phyloP scores from a whole-genome alignment of 2,113 vertebrate genomes.

The Atherinomorus stipes region DNA sequence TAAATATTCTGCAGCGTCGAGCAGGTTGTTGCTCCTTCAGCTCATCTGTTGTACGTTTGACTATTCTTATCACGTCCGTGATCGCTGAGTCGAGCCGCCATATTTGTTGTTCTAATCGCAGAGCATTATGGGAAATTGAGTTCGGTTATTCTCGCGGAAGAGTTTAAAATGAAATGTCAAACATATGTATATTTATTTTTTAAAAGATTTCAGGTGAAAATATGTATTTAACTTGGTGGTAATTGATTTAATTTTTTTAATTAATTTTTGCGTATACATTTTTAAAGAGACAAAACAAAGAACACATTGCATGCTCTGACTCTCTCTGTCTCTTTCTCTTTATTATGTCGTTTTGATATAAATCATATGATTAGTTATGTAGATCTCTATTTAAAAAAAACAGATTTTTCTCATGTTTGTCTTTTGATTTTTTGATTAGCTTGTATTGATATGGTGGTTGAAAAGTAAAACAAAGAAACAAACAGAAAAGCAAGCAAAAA shows the following conservation, averaged over 20 bases:
- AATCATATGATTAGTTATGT: too few relatives aligned
- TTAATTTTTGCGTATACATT: background rate
- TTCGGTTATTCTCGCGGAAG: slow-evolving; percentile 3
- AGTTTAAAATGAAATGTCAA: background rate
- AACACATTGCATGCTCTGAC: too few relatives aligned
- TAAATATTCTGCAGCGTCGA: slow-evolving; percentile 26
- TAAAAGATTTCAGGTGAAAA: background rate
- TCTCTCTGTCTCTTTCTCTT: too few relatives aligned
- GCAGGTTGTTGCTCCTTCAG: slow-evolving; percentile 37
- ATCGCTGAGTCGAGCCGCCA: slow-evolving; percentile 52
- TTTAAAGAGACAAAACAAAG: background rate
- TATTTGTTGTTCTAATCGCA: slow-evolving; percentile 68
- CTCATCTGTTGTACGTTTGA: slow-evolving; percentile 52
- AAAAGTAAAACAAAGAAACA: too few relatives aligned
- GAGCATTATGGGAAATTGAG: slow-evolving; percentile 58
- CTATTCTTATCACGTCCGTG: slow-evolving; percentile 57
- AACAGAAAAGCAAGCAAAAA: too few relatives aligned
- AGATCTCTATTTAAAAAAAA: too few relatives aligned
- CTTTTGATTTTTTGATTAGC: too few relatives aligned
- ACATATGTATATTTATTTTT: too few relatives aligned
- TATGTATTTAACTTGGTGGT: background rate
- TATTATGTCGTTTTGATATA: too few relatives aligned
- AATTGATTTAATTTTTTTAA: background rate
- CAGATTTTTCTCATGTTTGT: too few relatives aligned
- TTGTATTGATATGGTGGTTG: too few relatives aligned